phyloP scores from a whole-genome alignment of 2,797 vertebrate species.

The Onychomys leucogaster region DNA sequence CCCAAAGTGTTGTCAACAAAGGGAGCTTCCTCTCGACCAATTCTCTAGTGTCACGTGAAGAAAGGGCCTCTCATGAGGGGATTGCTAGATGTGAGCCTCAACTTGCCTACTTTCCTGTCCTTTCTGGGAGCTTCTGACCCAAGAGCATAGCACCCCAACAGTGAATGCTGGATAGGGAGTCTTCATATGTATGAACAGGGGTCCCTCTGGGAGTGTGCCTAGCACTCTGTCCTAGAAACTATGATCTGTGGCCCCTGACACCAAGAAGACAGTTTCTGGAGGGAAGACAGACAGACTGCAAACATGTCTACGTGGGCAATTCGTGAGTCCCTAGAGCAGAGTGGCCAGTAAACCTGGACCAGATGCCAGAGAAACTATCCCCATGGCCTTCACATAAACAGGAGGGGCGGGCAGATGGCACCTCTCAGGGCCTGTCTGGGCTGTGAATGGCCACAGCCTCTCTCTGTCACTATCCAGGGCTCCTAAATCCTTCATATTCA shows the following conservation, averaged over 20 bases:
- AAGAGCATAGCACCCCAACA: neutral
- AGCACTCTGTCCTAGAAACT: neutral
- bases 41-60: neutral
- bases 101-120: neutral
- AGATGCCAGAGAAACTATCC: neutral
- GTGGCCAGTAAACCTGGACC: neutral
- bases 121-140: neutral
- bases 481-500: neutral
- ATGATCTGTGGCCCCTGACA: neutral
- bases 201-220: neutral
- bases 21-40: neutral
- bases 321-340: neutral
- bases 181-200: neutral
- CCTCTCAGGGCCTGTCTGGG: neutral
- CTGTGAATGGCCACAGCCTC: neutral
- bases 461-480: neutral
- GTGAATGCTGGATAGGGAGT: neutral
- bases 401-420: neutral
- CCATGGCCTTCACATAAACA: neutral
- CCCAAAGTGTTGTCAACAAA: neutral
- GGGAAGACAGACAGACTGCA: neutral
- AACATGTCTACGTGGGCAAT: neutral
- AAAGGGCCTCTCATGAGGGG: neutral
- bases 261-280: neutral
- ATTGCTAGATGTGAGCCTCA: neutral